Evolutionary conservation across 37 sponge, comb jelly and placozoan genomes (phyloP).

Genomic region (Haliclona indistincta): DNA sequence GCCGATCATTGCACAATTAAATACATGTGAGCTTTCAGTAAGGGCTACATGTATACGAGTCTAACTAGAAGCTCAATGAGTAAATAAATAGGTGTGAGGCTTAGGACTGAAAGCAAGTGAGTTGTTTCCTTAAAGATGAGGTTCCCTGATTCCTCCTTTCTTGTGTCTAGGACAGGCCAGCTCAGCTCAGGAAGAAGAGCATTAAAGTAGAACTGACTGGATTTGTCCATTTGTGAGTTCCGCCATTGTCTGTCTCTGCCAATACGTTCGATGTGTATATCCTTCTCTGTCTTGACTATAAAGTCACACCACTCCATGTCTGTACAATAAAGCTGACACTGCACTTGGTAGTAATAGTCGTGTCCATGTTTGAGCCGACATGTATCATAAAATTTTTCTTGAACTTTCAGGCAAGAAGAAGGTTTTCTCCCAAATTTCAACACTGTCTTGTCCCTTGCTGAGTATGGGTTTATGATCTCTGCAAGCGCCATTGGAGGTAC

Average conservation of each 20-base stretch:
- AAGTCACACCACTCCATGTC: constrained; percentile 30
- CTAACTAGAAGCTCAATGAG: too few relatives aligned
- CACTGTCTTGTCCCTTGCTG: too few relatives aligned
- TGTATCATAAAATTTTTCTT: not conserved
- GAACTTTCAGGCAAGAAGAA: not conserved
- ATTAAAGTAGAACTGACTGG: not conserved
- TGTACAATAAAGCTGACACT: constrained; percentile 6
- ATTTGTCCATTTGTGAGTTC: not conserved
- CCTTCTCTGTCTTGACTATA: not conserved
- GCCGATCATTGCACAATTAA: too few relatives aligned
- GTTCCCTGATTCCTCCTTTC: constrained; percentile 41
- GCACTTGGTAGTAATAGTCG: constrained; percentile 17
- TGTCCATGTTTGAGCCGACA: not conserved
- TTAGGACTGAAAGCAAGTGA: too few relatives aligned
- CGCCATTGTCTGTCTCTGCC: not conserved
- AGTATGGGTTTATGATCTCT: constrained; percentile 3
- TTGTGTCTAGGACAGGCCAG: constrained; percentile 18
- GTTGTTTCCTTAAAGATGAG: too few relatives aligned
- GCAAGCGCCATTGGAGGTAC: not conserved
- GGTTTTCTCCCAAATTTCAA: too few relatives aligned
- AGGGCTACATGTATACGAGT: too few relatives aligned
- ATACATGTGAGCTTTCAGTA: too few relatives aligned
- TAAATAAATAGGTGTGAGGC: too few relatives aligned
- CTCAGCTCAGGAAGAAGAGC: constrained; percentile 22
- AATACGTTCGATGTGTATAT: constrained; percentile 13